A percentile compares a stretch with the other conserved stretches of the same genome.
Conservation (phyloP, 2,797 vertebrate genomes). For the Phylloscopus collybita region DNA sequence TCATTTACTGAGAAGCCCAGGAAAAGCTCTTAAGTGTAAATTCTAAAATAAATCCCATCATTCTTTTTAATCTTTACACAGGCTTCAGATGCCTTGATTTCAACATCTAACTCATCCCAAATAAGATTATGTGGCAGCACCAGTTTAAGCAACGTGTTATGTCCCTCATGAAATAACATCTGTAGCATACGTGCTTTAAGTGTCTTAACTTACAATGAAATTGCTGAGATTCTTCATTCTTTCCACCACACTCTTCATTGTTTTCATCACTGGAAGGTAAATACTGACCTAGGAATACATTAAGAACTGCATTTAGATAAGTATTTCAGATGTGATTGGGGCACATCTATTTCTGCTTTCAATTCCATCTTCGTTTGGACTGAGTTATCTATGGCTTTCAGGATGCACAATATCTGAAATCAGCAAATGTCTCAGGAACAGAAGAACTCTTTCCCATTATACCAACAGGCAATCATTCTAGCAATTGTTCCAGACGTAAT, state of each 20-base stretch:
- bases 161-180: background rate
- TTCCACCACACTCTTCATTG: constrained; percentile 92
- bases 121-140: background rate
- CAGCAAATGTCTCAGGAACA: background rate
- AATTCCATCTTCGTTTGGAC: background rate
- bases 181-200: background rate
- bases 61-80: background rate
- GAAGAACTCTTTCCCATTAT: background rate
- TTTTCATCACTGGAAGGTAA: constrained; percentile 92
- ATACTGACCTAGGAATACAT: constrained; percentile 86
- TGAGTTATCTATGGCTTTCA: background rate
- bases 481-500: background rate
- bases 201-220: constrained; percentile 78
- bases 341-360: background rate
- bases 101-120: background rate
- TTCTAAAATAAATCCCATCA: background rate
- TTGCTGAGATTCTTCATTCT: constrained; percentile 96
- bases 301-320: background rate
- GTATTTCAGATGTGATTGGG: background rate
- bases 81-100: background rate
- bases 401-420: background rate
- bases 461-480: background rate
- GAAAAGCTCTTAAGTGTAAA: background rate
- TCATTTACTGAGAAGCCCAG: background rate
- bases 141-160: background rate